Evolutionary conservation across 2,113 vertebrate species (phyloP).

Genomic region (Leucoraja erinaceus): DNA sequence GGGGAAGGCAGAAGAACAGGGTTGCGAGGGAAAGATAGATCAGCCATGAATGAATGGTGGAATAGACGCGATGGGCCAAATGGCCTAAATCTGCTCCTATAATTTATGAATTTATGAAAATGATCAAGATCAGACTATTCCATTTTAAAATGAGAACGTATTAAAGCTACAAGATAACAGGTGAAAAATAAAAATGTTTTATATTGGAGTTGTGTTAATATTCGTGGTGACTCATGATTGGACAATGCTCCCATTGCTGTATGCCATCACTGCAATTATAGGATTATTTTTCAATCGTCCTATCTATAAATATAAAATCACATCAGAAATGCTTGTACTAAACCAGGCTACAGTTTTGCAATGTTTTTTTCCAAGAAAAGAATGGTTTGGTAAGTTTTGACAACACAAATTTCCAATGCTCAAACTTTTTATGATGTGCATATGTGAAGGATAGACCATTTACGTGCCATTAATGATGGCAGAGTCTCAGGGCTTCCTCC

Average conservation of each 20-base stretch:
- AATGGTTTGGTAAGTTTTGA: not conserved
- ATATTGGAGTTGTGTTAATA: not conserved
- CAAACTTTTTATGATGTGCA: not conserved
- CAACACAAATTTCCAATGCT: not conserved
- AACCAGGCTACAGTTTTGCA: not conserved
- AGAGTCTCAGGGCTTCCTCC: too few species aligned
- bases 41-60: too few species aligned
- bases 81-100: too few species aligned
- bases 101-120: not conserved
- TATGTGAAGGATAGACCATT: too few species aligned
- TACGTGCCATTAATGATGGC: too few species aligned
- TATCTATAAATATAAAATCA: not conserved
- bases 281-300: not conserved
- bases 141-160: not conserved
- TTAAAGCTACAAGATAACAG: not conserved
- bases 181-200: not conserved
- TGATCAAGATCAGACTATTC: not conserved
- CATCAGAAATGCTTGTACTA: not conserved
- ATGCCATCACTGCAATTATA: not conserved
- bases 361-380: not conserved
- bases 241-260: not conserved
- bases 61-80: too few species aligned
- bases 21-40: too few species aligned
- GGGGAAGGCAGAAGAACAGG: too few species aligned
- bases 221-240: not conserved